A percentile compares a stretch with the other conserved stretches of the same genome.
Evolutionary conservation across 2,888 invertebrate species (phyloP).

Genomic region (Diplazon laetatorius): DNA sequence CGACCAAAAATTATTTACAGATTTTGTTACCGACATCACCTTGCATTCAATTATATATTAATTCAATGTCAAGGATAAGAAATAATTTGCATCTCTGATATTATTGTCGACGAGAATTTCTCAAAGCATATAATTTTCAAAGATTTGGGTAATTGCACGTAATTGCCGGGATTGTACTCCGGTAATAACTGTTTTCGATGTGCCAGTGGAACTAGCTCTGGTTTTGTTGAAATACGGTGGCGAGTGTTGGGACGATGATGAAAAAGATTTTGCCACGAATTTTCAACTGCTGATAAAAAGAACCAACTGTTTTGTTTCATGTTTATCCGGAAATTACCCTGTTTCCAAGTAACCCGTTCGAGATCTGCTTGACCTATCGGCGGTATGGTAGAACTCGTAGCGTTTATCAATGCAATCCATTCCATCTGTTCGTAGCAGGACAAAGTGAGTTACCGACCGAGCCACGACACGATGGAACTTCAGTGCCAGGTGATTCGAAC

Average conservation of each 20-base stretch:
- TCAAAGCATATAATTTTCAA: neutral
- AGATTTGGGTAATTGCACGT: neutral
- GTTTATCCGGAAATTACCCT: too few relatives aligned
- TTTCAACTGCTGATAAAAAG: conserved; percentile 36
- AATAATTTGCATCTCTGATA: too few relatives aligned
- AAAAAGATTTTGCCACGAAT: neutral
- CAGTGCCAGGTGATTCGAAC: neutral
- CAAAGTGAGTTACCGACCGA: neutral
- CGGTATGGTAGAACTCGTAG: conserved; percentile 19
- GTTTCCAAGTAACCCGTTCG: neutral
- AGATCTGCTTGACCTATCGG: neutral
- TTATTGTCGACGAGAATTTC: too few relatives aligned
- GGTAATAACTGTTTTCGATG: conserved; percentile 14
- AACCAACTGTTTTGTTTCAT: neutral
- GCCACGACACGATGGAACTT: conserved; percentile 2
- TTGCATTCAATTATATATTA: too few relatives aligned
- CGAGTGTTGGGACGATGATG: neutral
- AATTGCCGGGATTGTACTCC: conserved; percentile 1
- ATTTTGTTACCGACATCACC: too few relatives aligned
- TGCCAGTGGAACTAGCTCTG: conserved; percentile 10
- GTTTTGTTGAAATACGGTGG: neutral
- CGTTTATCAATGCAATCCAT: conserved; percentile 1
- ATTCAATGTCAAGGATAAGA: too few relatives aligned
- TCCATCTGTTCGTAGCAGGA: neutral
- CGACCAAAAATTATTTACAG: too few relatives aligned